Evolutionary conservation across 1,140 invertebrate species (phyloP), one percentile per base, ranked within the genome.

Genomic region (Diuraphis noxia): DNA sequence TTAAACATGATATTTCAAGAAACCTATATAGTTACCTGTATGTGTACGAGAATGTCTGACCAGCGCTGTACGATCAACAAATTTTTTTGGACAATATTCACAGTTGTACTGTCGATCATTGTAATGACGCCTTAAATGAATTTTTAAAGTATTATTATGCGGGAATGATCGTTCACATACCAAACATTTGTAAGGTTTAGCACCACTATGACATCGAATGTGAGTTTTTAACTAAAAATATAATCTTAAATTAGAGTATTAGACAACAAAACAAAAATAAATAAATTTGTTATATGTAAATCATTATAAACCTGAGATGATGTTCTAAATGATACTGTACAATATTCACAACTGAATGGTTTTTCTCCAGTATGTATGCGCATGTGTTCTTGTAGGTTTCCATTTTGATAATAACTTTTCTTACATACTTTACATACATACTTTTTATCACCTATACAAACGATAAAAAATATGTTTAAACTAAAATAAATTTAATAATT

Each of bases 91-190:
- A 93, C 98, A 98, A 93, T 96, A 98, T 93, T 98, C 97, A 93
- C 98, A 98, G 93, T 97, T 97, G 93, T 96, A 98, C 88, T 96
- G 96, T 93, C 95, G 94, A 52, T 95, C 95, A 6, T 97, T 97
- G 93, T 98, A 98, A 92, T 98, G 95, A 9, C 97, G 97, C 2
- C 96, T 97, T 92, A 97, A 96, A 94, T 98, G 98, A 92, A 98
- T 97, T 92, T 98, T 98, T 36, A 98, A 94, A 93, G 98, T 97
- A 88, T 97, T 97, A 96, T 96, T 97, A 93, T 97, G 97, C 1
- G 97, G 95, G 93, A 97, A 98, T 92, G 96, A 95, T n/a, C 95
- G 95, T 2, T 96, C 96, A 93, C 97, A 98, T 84, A 95, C 95
- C 19, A 96, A 95, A 93, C 97, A 97, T 93, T 96, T 96, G 93